These are phyloP conservation scores for Danio rerio DNA, from an alignment of 2,113 vertebrate genomes.

Conservation along the genomic window GRCz12tu NC_133193.1:6412501-6413000, in stretches of 20 bases:
- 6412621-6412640: background rate
- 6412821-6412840: background rate
- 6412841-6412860: background rate
- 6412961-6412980: too few species aligned
- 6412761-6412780: background rate
- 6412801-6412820: conserved; percentile 18
- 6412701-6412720: background rate
- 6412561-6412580: too few species aligned
- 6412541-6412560: too few species aligned
- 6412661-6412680: background rate
- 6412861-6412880: background rate
- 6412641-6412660: background rate
- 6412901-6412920: conserved; percentile 1
- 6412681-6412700: too few species aligned
- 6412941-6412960: too few species aligned
- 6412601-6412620: too few species aligned
- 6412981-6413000: too few species aligned
- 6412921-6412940: background rate
- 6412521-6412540: too few species aligned
- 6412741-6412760: conserved; percentile 5
- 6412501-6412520: too few species aligned
- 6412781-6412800: conserved; percentile 27
- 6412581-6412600: too few species aligned
- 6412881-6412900: background rate
- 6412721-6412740: background rate